A percentile compares a stretch with the other conserved stretches of the same genome.
Conservation (phyloP, 2,888 invertebrate genomes). For the Ametastegia equiseti region DNA sequence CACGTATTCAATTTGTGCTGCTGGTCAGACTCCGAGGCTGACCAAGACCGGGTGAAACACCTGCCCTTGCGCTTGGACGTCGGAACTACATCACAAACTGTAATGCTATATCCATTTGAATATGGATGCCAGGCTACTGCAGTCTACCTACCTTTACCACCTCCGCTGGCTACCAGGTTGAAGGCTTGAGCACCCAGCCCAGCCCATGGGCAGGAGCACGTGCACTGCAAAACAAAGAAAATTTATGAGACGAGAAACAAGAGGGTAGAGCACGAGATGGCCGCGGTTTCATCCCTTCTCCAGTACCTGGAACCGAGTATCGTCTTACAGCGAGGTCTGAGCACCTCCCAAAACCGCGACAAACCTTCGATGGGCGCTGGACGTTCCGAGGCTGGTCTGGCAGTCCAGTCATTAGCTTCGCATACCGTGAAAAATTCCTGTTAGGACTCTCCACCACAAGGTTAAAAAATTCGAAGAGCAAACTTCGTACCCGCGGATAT, state of each 20-base stretch:
- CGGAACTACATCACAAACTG: slow-evolving; percentile 34
- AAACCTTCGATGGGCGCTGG: slow-evolving; percentile 60
- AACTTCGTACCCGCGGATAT: not conserved
- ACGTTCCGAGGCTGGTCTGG: slow-evolving; percentile 48
- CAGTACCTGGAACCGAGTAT: slow-evolving; percentile 52
- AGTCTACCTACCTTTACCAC: not conserved
- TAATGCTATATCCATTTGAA: slow-evolving; percentile 49
- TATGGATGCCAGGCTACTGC: slow-evolving; percentile 17
- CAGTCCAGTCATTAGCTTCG: slow-evolving; percentile 59
- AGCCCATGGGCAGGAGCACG: slow-evolving; percentile 50
- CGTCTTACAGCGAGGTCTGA: slow-evolving; percentile 59
- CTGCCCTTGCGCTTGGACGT: slow-evolving; percentile 56
- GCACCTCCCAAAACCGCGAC: slow-evolving; percentile 66
- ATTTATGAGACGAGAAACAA: slow-evolving; percentile 47
- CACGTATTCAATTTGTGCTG: slow-evolving; percentile 60
- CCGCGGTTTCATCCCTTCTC: slow-evolving; percentile 37
- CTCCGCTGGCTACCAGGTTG: not conserved
- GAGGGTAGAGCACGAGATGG: slow-evolving; percentile 47
- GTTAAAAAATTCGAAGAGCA: slow-evolving; percentile 15
- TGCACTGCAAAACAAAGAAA: slow-evolving; percentile 62
- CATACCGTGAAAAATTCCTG: slow-evolving; percentile 57
- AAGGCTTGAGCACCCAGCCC: not conserved
- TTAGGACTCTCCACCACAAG: slow-evolving; percentile 3
- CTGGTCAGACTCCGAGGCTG: not conserved
- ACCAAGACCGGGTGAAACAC: slow-evolving; percentile 50